phyloP scores from a whole-genome alignment of 2,797 vertebrate genomes.

The Sciurus vulgaris region DNA sequence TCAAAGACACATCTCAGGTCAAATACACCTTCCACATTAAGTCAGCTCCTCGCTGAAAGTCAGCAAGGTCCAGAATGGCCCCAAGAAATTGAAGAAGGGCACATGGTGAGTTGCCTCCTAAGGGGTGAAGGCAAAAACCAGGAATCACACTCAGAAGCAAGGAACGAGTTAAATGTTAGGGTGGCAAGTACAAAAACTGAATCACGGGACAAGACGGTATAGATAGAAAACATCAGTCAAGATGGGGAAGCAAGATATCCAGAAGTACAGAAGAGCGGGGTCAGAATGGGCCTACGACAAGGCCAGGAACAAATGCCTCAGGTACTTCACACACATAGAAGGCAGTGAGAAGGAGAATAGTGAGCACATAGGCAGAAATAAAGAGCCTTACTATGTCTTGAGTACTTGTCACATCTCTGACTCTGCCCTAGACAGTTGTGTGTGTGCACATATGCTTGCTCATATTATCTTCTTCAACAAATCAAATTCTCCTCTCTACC shows the following conservation, averaged over 20 bases:
- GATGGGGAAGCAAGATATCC: background rate
- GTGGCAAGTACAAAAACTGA: background rate
- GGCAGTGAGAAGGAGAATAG: background rate
- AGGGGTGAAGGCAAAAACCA: background rate
- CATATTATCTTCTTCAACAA: background rate
- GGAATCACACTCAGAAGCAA: background rate
- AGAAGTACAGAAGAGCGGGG: background rate
- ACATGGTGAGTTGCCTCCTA: background rate
- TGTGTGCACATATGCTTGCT: background rate
- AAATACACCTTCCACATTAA: background rate
- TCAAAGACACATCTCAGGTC: background rate
- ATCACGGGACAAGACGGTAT: background rate
- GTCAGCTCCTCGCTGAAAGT: background rate
- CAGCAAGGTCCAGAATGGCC: background rate
- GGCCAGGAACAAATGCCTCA: background rate
- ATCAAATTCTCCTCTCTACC: background rate
- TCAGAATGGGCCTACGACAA: background rate
- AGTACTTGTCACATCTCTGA: background rate
- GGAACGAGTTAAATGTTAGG: background rate
- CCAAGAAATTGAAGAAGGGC: background rate
- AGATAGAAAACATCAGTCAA: background rate
- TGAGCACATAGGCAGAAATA: background rate
- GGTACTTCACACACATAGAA: background rate
- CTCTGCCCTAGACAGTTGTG: background rate
- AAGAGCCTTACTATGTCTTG: background rate